Base-by-base conservation (phyloP, 2,888 invertebrate genomes). In the Drosophila siamana region DNA sequence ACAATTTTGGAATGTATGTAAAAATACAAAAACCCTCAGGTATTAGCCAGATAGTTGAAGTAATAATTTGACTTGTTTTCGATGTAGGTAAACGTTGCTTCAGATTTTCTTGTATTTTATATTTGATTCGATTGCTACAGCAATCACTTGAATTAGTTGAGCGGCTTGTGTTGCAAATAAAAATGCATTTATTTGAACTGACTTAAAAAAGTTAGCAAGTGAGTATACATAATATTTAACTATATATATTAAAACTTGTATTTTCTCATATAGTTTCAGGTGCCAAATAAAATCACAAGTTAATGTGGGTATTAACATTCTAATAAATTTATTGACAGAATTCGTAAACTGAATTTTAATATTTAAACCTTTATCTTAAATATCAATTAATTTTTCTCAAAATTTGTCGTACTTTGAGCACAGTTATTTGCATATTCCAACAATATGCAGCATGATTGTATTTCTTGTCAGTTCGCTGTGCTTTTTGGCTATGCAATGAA, bases 401-500 rank as follows among this genome's bases (percentile, higher is more conserved):
- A n/a, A n/a, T n/a, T n/a, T n/a, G n/a, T n/a, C n/a, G n/a, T n/a
- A n/a, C n/a, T n/a, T n/a, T n/a, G n/a, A n/a, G n/a, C n/a, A n/a
- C n/a, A n/a, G n/a, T n/a, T n/a, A n/a, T n/a, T n/a, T n/a, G n/a
- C n/a, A n/a, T n/a, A n/a, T n/a, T n/a, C n/a, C n/a, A n/a, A n/a
- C 28, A 16, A 28, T 1, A 2, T 28, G 2, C n/a, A 11, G 15
- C 46, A 15, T 15, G 15, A 30, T 16, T 19, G 22, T 22, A 15
- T 15, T 16, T 40, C 4, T 15, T 15, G 22, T 15, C 6, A 48
- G 33, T 36, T 22, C 9, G 8, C 0, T 52, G 52, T 26, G 28
- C 9, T 41, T 41, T 16, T 46, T 55, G 41, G 7, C n/a, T 41
- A 40, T 33, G 30, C 52, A 50, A 28, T 30, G 50, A 26, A 26